Percentiles rank a stretch among this genome's conserved stretches.
Conservation (phyloP, 2,113 vertebrate species). For the Spheniscus mendiculus region DNA sequence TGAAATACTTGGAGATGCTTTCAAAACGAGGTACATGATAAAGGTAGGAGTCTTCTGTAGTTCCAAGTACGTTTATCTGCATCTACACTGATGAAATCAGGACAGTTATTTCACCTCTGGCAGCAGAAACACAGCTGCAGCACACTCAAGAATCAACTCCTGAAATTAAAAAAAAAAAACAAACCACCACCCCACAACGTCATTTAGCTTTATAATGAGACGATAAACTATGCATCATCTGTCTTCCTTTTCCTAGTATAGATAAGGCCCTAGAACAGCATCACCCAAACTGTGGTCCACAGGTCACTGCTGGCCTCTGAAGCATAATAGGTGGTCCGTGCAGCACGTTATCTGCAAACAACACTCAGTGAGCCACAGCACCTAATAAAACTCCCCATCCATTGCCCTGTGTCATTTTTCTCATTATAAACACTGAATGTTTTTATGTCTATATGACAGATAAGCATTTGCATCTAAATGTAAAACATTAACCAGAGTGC, state of each 20-base stretch:
- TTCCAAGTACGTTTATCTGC: background rate
- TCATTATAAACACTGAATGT: background rate
- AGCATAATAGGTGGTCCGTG: background rate
- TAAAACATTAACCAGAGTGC: background rate
- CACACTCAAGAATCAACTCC: background rate
- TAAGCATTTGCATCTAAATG: background rate
- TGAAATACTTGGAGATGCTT: background rate
- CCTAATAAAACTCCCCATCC: background rate
- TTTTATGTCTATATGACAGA: background rate
- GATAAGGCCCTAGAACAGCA: slow-evolving; percentile 23
- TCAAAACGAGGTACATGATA: background rate
- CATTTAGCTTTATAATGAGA: slow-evolving; percentile 10
- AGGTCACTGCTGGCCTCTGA: slow-evolving; percentile 11
- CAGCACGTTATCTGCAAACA: background rate
- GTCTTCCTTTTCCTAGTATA: slow-evolving; percentile 7
- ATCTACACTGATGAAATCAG: background rate
- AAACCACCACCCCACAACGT: background rate
- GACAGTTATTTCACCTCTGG: slow-evolving; percentile 1
- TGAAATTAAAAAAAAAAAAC: background rate
- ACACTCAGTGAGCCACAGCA: background rate
- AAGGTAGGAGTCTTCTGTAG: background rate
- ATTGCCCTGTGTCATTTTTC: background rate
- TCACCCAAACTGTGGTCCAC: background rate
- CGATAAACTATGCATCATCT: background rate
- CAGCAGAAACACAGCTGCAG: background rate